A percentile compares a stretch with the other conserved stretches of the same genome.
phyloP scores from a whole-genome alignment of 1,140 invertebrate genomes.

The Papilio polytes region DNA sequence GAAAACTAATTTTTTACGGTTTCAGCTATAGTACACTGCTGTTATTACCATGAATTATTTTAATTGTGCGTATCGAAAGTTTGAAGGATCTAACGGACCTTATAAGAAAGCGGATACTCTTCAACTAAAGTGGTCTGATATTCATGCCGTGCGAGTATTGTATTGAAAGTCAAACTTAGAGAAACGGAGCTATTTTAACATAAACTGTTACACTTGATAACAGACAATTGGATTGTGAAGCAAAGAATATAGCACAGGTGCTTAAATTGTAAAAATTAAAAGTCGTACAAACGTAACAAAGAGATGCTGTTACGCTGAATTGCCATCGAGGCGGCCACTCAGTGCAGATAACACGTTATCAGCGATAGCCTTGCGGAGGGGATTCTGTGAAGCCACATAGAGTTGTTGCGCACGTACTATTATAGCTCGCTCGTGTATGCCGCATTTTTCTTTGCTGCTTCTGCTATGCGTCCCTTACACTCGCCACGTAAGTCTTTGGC shows the following conservation, averaged over 20 bases:
- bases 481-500: slow-evolving; percentile 26
- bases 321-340: slow-evolving; percentile 55
- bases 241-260: background rate
- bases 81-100: no score
- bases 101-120: no score
- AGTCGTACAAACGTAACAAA: slow-evolving; percentile 39
- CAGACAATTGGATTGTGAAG: no score
- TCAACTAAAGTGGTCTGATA: no score
- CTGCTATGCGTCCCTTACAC: slow-evolving; percentile 23
- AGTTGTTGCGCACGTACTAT: slow-evolving; percentile 46
- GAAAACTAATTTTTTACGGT: background rate
- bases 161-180: no score
- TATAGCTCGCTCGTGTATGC: slow-evolving; percentile 46
- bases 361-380: slow-evolving; percentile 75
- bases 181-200: no score
- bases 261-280: slow-evolving; percentile 3
- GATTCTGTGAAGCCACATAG: slow-evolving; percentile 73
- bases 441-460: slow-evolving; percentile 32
- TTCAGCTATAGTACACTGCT: background rate
- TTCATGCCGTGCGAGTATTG: no score
- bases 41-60: no score
- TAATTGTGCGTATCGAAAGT: no score
- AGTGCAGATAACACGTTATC: slow-evolving; percentile 76
- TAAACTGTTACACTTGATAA: no score
- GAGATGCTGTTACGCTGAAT: slow-evolving; percentile 50